Base-by-base conservation (phyloP, 2,888 invertebrate genomes). In the Hyposoter dolosus region DNA sequence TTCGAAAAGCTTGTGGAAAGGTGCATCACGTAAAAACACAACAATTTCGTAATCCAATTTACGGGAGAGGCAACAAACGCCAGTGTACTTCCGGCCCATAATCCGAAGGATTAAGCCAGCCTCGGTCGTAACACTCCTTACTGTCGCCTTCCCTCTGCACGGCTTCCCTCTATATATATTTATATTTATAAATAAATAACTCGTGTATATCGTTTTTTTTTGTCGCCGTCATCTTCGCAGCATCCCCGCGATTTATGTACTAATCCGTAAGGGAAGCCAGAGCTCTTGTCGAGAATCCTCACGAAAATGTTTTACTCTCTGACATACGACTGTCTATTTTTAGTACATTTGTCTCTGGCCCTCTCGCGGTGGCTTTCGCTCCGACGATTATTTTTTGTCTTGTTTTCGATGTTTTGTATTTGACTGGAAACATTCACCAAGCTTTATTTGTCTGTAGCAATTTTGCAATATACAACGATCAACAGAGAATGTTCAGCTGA, bases 21-120 rank as follows among this genome's bases (percentile, higher is more conserved):
- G 65, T 79, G 76, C 47, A 63, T 71, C 68, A 72, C 69, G 69
- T 53, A 90, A 89, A 91, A 90, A 90, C 90, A 90, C 90, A 88
- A 85, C 89, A 87, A 88, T 88, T 90, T 88, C 53, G 88, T 92
- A 91, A 92, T 92, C 91, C 92, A 91, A 91, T 92, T 92, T 91
- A 92, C 90, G 92, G 91, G 90, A 89, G 89, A 75, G 78, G 87
- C 89, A 89, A 91, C 90, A 89, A 90, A 90, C 88, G 87, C 66
- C 66, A 87, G 85, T 85, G 77, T 86, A 89, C 89, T 90, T 90
- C 90, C 90, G 89, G 89, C 87, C 83, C 88, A 83, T 91, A 92
- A 92, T 92, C 91, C 90, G 47, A 60, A 60, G 90, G 91, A 92
- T 92, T 91, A 90, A 89, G 86, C 88, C 86, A 75, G 83, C 79